Base-by-base conservation (phyloP, 2,797 vertebrate genomes). In the Pitangus sulphuratus region DNA sequence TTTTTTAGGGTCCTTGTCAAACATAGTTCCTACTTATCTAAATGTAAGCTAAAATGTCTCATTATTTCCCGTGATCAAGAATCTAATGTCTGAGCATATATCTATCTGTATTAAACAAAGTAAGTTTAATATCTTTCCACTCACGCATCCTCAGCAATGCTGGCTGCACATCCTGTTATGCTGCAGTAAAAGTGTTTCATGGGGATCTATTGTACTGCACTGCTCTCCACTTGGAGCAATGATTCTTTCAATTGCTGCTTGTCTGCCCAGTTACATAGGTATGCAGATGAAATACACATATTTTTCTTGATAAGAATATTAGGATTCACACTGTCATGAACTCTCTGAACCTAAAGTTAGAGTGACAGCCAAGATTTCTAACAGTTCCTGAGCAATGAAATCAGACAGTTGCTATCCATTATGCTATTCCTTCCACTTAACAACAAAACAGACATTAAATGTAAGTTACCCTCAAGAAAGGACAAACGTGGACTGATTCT, bases 241-340 rank as follows among this genome's bases (percentile, higher is more conserved):
- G 61, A 84, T 85, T 95, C 87, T 82, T 96, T 89, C 60, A 87
- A 39, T 89, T 94, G 70, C 50, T 84, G n/a, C 82, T 60, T 87
- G 33, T 47, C 66, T 91, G 21, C 58, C 45, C 48, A 45, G 54
- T 90, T 92, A 77, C 57, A 88, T 78, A 92, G 65, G 17, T 53
- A 82, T 78, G 45, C 30, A 92, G 87, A 65, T 51, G 76, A 94
- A 96, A 83, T 70, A 61, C 25, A 47, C 65, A 9, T 57, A 60
- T 71, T 68, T 93, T 96, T 94, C 44, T 45, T 90, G 64, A 91
- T 93, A 84, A 93, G 62, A 78, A 64, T 82, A 78, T 90, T 90
- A 93, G 47, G 58, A 94, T 68, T 77, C 47, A 48, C 6, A 33
- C 12, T 48, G 35, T 87, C 48, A 78, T 82, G 72, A 94, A 86